These are phyloP conservation scores for Syngnathoides biaculeatus DNA, from an alignment of 2,113 vertebrate species.

Conservation along the genomic window DNA sequence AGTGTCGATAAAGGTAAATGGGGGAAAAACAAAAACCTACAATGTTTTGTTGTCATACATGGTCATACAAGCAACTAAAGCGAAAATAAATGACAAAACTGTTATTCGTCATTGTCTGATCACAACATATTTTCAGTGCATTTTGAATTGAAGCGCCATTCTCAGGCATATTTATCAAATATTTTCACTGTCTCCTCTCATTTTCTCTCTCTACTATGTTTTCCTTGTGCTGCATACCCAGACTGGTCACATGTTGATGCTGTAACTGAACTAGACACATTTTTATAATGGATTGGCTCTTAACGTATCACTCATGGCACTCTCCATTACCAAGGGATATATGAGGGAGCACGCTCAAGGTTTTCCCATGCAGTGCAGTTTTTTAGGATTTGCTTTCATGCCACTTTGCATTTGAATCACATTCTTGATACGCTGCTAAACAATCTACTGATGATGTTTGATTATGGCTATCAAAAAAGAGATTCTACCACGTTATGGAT, in stretches of 20 bases:
- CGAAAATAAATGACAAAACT: too few species aligned
- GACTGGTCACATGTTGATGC: slow-evolving; percentile 8
- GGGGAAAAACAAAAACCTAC: too few species aligned
- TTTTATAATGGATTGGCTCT: slow-evolving; percentile 7
- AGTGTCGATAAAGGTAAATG: too few species aligned
- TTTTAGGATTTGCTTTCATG: neutral
- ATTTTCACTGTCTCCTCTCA: neutral
- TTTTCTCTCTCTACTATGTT: neutral
- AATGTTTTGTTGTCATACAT: too few species aligned
- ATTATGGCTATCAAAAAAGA: neutral
- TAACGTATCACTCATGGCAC: slow-evolving; percentile 3
- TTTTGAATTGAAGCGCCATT: neutral
- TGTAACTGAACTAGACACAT: slow-evolving; percentile 5
- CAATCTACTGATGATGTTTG: neutral
- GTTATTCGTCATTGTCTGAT: neutral
- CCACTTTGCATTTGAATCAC: slow-evolving; percentile 1
- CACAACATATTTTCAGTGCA: neutral
- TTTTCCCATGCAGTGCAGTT: neutral
- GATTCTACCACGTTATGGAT: neutral
- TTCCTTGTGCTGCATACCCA: slow-evolving; percentile 1
- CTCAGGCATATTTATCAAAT: neutral
- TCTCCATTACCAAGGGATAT: slow-evolving; percentile 2
- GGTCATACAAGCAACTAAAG: neutral
- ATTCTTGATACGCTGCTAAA: neutral
- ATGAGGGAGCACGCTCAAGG: neutral